A percentile compares a stretch with the other conserved stretches of the same genome.
Evolutionary conservation across 1,140 invertebrate species (phyloP).

Genomic region (Propsilocerus akamusi): DNA sequence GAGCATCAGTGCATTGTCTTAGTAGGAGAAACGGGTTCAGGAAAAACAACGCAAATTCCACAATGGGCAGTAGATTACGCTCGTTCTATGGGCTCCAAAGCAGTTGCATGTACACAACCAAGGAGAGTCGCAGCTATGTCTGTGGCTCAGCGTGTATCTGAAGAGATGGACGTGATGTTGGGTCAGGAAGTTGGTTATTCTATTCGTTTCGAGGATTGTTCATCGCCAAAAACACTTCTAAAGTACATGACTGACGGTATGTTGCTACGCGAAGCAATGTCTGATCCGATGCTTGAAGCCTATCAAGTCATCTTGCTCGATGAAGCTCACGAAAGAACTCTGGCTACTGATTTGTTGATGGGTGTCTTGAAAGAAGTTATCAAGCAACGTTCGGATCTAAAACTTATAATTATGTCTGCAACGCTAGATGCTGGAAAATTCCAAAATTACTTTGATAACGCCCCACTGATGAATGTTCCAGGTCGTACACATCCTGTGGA

Average conservation of each 20-base stretch:
- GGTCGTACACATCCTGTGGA: slow-evolving; percentile 77
- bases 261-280: slow-evolving; percentile 74
- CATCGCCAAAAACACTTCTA: slow-evolving; percentile 55
- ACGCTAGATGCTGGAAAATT: slow-evolving; percentile 96
- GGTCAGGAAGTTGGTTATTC: slow-evolving; percentile 87
- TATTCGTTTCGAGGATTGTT: slow-evolving; percentile 81
- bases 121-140: slow-evolving; percentile 93
- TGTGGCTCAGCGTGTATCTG: slow-evolving; percentile 86
- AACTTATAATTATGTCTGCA: slow-evolving; percentile 91
- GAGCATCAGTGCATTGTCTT: slow-evolving; percentile 31
- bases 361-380: slow-evolving; percentile 77
- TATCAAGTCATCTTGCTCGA: slow-evolving; percentile 82
- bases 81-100: slow-evolving; percentile 46
- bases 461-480: slow-evolving; percentile 90
- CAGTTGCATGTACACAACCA: slow-evolving; percentile 90
- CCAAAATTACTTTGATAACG: slow-evolving; percentile 91
- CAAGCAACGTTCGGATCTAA: slow-evolving; percentile 75
- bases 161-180: slow-evolving; percentile 92
- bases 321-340: slow-evolving; percentile 88
- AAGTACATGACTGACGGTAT: slow-evolving; percentile 91
- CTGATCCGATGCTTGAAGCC: slow-evolving; percentile 43
- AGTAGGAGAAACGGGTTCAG: slow-evolving; percentile 72
- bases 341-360: slow-evolving; percentile 85
- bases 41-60: slow-evolving; percentile 93
- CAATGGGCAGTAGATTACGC: slow-evolving; percentile 82